These are phyloP conservation scores for Coenonympha glycerion DNA, from an alignment of 2,888 invertebrate genomes.

Conservation along the genomic window DNA sequence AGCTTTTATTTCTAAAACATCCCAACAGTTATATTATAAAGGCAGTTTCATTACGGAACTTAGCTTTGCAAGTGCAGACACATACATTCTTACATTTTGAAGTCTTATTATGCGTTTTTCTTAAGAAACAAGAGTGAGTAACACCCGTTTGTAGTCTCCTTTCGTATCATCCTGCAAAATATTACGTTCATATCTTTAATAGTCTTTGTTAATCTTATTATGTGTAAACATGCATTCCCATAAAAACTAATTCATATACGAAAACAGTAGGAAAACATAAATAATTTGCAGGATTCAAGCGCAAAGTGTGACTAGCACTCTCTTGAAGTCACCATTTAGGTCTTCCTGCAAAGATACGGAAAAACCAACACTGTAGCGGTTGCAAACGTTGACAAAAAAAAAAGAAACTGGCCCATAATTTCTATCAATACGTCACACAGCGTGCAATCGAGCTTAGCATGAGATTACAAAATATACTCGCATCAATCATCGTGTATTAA, in stretches of 20 bases:
- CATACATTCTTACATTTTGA: constrained; percentile 34
- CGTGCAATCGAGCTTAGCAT: constrained; percentile 49
- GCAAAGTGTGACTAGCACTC: constrained; percentile 78
- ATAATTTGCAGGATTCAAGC: constrained; percentile 64
- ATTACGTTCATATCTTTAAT: constrained; percentile 54
- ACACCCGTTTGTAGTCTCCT: constrained; percentile 81
- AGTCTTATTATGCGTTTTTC: constrained; percentile 54
- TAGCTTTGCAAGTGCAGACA: constrained; percentile 36
- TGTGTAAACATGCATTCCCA: constrained; percentile 36
- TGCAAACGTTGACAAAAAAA: constrained; percentile 37
- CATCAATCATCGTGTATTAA: constrained; percentile 27
- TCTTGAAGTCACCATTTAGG: constrained; percentile 80
- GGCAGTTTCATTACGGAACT: constrained; percentile 61
- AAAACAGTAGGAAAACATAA: constrained; percentile 30
- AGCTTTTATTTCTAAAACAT: constrained; percentile 59
- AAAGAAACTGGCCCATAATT: constrained; percentile 68
- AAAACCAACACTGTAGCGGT: constrained; percentile 53
- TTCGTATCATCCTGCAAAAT: constrained; percentile 81
- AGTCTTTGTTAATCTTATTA: no score
- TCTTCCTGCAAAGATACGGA: constrained; percentile 78
- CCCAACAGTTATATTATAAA: constrained; percentile 67
- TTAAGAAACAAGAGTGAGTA: constrained; percentile 75
- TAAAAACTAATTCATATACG: constrained; percentile 39
- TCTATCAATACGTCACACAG: constrained; percentile 42
- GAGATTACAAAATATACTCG: constrained; percentile 33